Evolutionary conservation across 2,113 vertebrate species (phyloP).

Genomic region (Pteropus alecto): DNA sequence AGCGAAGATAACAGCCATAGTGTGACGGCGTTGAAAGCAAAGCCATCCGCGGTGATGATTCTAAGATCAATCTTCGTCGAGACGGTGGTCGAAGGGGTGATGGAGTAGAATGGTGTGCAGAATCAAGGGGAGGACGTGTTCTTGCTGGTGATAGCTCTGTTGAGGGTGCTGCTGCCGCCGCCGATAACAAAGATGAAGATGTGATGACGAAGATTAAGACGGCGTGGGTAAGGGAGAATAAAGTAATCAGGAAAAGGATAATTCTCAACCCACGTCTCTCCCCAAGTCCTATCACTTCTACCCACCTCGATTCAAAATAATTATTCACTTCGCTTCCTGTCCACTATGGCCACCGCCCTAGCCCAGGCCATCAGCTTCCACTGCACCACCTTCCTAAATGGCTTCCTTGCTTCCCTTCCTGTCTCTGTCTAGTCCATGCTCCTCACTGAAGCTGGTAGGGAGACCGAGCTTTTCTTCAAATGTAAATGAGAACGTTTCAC

Average conservation of each 20-base stretch:
- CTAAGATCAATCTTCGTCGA: background rate
- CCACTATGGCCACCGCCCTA: rapidly evolving
- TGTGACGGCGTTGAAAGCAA: background rate
- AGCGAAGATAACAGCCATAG: background rate
- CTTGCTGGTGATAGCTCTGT: background rate
- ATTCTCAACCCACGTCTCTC: background rate
- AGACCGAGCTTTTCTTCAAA: background rate
- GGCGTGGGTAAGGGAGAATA: background rate
- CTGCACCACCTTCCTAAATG: background rate
- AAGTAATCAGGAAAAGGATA: background rate
- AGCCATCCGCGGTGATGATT: rapidly evolving
- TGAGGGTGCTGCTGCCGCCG: background rate
- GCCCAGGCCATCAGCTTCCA: background rate
- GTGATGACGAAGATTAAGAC: background rate
- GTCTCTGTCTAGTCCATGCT: background rate
- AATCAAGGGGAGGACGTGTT: background rate
- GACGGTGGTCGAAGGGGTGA: background rate
- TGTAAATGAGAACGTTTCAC: background rate
- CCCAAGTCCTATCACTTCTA: background rate
- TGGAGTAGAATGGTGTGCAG: background rate
- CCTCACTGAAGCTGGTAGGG: rapidly evolving
- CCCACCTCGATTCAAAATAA: background rate
- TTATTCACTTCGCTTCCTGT: too few relatives aligned
- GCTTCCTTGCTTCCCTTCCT: background rate
- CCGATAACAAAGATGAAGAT: background rate